Conservation (phyloP, 2,113 vertebrate species). For the Grus americana region DNA sequence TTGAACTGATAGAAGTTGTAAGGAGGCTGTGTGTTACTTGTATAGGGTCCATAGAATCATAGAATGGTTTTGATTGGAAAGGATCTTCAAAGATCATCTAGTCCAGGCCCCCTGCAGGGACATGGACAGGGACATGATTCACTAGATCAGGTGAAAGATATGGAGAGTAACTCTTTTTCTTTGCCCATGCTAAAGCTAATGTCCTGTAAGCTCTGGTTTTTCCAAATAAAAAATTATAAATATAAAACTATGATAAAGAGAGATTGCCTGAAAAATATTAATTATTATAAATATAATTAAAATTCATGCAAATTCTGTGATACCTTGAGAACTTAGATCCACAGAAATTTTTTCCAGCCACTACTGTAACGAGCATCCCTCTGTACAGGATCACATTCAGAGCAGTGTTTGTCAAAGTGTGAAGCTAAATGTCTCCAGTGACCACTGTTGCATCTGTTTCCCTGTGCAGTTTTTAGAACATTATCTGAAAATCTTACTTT, state of each 20-base stretch:
- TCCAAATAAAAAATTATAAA: neutral
- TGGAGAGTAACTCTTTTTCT: neutral
- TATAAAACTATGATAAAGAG: neutral
- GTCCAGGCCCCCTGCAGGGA: neutral
- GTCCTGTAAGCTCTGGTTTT: slow-evolving; percentile 13
- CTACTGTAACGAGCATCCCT: rapidly evolving
- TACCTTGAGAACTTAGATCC: neutral
- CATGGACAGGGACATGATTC: neutral
- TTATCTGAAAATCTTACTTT: neutral
- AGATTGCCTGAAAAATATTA: neutral
- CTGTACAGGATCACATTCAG: rapidly evolving
- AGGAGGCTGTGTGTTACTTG: neutral
- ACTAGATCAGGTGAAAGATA: neutral
- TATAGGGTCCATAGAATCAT: neutral
- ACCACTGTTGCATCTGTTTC: neutral
- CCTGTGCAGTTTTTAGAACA: neutral
- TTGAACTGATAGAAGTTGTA: neutral
- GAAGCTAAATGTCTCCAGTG: neutral
- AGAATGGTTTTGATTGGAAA: neutral
- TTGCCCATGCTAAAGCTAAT: neutral
- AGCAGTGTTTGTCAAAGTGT: neutral
- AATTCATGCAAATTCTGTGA: neutral
- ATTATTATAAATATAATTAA: neutral
- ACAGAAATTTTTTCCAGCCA: neutral
- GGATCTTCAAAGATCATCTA: neutral